These are phyloP conservation scores for Drosophila malerkotliana DNA, from an alignment of 1,140 invertebrate species.

Conservation along the genomic window DNA sequence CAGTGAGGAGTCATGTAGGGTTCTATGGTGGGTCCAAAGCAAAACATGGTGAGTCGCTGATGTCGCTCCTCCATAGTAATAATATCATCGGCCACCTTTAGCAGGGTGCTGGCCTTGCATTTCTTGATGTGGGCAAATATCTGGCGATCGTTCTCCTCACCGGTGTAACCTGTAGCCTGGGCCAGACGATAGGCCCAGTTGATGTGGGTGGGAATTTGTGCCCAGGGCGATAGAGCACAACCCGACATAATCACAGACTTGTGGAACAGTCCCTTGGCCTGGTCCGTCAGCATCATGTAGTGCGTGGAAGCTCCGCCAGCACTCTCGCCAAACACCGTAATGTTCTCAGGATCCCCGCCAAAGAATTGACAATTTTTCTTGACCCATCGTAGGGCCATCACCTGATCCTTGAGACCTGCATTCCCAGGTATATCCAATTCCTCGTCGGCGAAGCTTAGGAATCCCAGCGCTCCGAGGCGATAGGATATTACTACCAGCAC, in stretches of 20 bases:
- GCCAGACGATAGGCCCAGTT: constrained; percentile 79
- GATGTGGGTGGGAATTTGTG: constrained; percentile 55
- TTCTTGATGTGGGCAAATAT: constrained; percentile 65
- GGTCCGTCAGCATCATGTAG: constrained; percentile 86
- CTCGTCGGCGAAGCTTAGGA: constrained; percentile 78
- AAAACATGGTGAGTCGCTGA: constrained; percentile 66
- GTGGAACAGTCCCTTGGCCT: constrained; percentile 83
- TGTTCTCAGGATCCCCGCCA: constrained; percentile 85
- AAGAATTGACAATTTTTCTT: constrained; percentile 87
- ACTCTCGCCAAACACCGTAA: constrained; percentile 84
- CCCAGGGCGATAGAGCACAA: constrained; percentile 72
- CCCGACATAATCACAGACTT: constrained; percentile 84
- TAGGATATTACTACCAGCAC: constrained; percentile 84
- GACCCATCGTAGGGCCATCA: constrained; percentile 88
- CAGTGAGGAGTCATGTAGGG: constrained; percentile 66
- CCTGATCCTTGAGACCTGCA: constrained; percentile 87
- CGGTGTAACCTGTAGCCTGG: constrained; percentile 70
- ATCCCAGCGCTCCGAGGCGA: constrained; percentile 84
- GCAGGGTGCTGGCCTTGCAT: constrained; percentile 85
- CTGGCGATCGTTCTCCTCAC: constrained; percentile 53
- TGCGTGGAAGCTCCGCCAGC: constrained; percentile 84
- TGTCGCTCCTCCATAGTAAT: constrained; percentile 74
- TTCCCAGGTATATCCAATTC: constrained; percentile 85
- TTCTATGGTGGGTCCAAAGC: constrained; percentile 82
- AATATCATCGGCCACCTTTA: constrained; percentile 76